Evolutionary conservation across 2,113 vertebrate species (phyloP), one percentile per base, ranked within the genome.

Genomic region (Motacilla alba): DNA sequence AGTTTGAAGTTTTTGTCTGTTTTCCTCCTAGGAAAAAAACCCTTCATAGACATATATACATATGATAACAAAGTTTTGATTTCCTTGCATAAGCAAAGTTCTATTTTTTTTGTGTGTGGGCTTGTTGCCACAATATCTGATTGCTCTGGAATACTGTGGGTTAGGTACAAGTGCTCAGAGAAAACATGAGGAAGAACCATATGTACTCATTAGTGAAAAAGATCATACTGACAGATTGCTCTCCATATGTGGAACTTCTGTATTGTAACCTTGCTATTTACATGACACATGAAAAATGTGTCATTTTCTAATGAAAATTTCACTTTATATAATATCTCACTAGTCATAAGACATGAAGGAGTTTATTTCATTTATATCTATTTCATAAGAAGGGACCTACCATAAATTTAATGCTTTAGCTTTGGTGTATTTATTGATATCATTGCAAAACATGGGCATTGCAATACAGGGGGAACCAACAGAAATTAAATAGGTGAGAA

Each of bases 201-300:
- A 96, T 94, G 93, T 89, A 90, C 72, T 95, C 89, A 95, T 96
- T 94, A 97, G 90, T 91, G 85, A 81, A 94, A 94, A 94, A 95
- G 95, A 95, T 96, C 90, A 90, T 93, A 70, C 39, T 72, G 72
- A 90, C 95, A 96, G 94, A 96, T 93, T 96, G 87, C 23, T 92
- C 75, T 74, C 94, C 95, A 75, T 96, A 83, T 95, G 94, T 77
- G 80, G 64, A 95, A 70, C 80, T 93, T 87, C 92, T 92, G 35
- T 81, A 67, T 1, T 4, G 79, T 83, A 92, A 80, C 90, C 59
- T 80, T 86, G 82, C 63, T 95, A 76, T 91, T 95, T 88, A 88
- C 84, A 68, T 63, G 72, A 70, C 67, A 90, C 59, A 87, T 47
- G 63, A 83, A 62, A 96, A 95, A 87, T 83, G 46, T 59, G 84